Conservation (phyloP, 2,113 vertebrate species). For the Benitochromis conjunctus region DNA sequence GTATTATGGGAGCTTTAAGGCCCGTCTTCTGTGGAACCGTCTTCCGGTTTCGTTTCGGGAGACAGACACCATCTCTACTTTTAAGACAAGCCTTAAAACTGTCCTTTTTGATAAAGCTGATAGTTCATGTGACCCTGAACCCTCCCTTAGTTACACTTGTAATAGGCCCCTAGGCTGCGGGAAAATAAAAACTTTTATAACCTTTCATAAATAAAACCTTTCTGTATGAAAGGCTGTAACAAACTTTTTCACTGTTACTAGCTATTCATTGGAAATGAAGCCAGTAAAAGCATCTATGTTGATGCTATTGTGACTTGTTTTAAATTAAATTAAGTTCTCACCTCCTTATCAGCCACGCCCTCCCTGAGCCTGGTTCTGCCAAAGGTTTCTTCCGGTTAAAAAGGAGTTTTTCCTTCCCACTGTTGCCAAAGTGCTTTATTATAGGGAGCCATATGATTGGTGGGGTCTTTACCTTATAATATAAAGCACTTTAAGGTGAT, state of each 20-base stretch:
- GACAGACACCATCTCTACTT: no score
- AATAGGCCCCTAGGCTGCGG: neutral
- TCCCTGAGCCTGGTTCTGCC: neutral
- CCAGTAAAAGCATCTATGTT: fast-evolving
- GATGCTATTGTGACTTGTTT: neutral
- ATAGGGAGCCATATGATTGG: neutral
- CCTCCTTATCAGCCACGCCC: neutral
- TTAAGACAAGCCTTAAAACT: no score
- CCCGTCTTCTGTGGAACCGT: no score
- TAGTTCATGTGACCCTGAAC: no score
- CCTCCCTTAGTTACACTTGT: no score
- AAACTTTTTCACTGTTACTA: neutral
- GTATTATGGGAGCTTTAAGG: no score
- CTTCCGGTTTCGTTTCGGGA: no score
- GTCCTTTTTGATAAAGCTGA: no score
- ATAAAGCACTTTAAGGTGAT: neutral
- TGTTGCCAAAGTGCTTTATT: neutral
- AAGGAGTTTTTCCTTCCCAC: neutral
- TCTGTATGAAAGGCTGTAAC: neutral
- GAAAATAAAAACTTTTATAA: neutral
- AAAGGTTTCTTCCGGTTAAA: neutral
- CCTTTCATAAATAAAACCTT: neutral
- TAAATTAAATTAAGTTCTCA: neutral
- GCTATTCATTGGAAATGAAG: neutral
- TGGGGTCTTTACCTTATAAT: neutral